Conservation (phyloP, 1,140 invertebrate genomes). For the Drosophila oshimai region DNA sequence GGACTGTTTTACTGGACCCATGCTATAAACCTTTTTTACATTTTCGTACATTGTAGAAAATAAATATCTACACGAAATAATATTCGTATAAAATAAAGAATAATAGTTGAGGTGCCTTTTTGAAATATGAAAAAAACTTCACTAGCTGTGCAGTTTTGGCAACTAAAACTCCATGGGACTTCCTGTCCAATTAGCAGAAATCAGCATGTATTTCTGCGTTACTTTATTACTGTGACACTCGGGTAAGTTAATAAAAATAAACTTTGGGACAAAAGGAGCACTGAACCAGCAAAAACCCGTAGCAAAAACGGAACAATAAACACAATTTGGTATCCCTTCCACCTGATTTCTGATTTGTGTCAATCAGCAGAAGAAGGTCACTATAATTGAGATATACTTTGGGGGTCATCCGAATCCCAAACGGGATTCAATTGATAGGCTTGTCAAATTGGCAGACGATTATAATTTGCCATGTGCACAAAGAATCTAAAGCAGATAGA, state of each 20-base stretch:
- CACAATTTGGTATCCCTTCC: slow-evolving; percentile 46
- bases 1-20: too few species aligned
- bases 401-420: slow-evolving; percentile 11
- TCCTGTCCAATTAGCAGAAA: slow-evolving; percentile 56
- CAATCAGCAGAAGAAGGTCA: slow-evolving; percentile 38
- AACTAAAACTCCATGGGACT: slow-evolving; percentile 33
- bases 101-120: too few species aligned
- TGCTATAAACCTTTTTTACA: too few species aligned
- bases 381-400: slow-evolving; percentile 39
- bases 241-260: slow-evolving; percentile 21
- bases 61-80: too few species aligned
- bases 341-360: slow-evolving; percentile 28
- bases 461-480: slow-evolving; percentile 60
- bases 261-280: slow-evolving; percentile 4
- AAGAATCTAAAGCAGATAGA: slow-evolving; percentile 12
- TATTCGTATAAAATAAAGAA: too few species aligned
- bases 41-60: too few species aligned
- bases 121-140: background rate
- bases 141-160: background rate
- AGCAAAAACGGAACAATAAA: slow-evolving; percentile 62
- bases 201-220: slow-evolving; percentile 42
- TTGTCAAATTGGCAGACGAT: slow-evolving; percentile 65
- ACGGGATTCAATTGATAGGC: slow-evolving; percentile 67
- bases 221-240: slow-evolving; percentile 19
- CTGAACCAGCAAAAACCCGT: slow-evolving; percentile 21